Percentiles rank a stretch among this genome's conserved stretches.
These are phyloP conservation scores for Anas flavirostris DNA, from an alignment of 2,797 vertebrate genomes.

Conservation along the genomic window DNA sequence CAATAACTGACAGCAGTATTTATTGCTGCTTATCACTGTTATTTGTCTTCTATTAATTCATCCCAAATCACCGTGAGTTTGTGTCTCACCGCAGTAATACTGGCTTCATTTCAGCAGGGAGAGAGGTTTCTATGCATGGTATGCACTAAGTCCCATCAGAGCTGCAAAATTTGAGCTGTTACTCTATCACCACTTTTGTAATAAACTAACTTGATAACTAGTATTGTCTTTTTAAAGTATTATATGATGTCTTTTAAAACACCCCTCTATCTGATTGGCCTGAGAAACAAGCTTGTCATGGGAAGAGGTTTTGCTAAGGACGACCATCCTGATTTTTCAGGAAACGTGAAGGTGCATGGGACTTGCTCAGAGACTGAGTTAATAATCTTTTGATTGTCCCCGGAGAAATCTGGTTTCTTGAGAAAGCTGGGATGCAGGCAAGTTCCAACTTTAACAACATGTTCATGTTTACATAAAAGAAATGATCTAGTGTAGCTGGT, in stretches of 20 bases:
- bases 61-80: not conserved
- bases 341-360: not conserved
- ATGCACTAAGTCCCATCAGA: not conserved
- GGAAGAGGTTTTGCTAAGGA: not conserved
- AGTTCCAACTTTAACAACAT: not conserved
- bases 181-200: not conserved
- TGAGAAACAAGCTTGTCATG: not conserved
- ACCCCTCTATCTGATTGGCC: not conserved
- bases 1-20: not conserved
- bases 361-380: not conserved
- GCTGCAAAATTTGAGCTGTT: not conserved
- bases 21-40: not conserved
- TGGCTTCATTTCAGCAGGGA: not conserved
- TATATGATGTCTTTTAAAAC: not conserved
- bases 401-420: not conserved
- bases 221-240: not conserved
- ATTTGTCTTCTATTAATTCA: not conserved
- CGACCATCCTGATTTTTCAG: not conserved
- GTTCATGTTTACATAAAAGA: not conserved
- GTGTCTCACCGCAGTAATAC: not conserved
- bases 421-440: not conserved
- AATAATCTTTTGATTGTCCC: not conserved
- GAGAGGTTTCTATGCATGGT: not conserved
- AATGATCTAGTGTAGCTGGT: not conserved
- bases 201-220: not conserved